Evolutionary conservation across 2,113 vertebrate genomes (phyloP), one percentile per base, ranked within the genome.

Genomic region (Nibea coibor): DNA sequence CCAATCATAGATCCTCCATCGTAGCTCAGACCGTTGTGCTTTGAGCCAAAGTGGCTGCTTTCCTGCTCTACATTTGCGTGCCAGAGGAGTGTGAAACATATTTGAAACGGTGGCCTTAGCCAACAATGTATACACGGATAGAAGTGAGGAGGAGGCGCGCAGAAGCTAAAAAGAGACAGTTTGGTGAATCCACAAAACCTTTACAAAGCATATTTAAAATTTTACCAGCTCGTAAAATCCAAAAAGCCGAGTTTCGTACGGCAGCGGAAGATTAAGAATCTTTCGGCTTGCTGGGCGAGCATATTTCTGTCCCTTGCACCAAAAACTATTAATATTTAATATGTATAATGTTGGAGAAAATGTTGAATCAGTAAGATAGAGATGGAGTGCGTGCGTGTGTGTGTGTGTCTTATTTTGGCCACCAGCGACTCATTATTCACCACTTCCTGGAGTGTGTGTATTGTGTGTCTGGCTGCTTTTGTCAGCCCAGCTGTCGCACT

Each of bases 401-500:
- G 73, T 56, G 31, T 57, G 75, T 70, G 54, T 47, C 58, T 67
- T 26, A 76, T 73, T 75, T 10, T 77, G 72, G 76, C 12, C 74
- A 82, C 59, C 24, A 22, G 54, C 87, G 85, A 78, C 75, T 91
- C 85, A 87, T 82, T 82, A 81, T 74, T 82, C 68, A 69, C 63
- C 56, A 70, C 83, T 74, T 89, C 82, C 82, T 79, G 66, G 57
- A 43, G 48, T 61, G 22, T 75, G 69, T 65, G 19, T 71, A 24
- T 53, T 74, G 59, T 75, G 68, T 74, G 48, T 72, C 15, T 82
- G 71, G 61, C 72, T 87, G 54, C 76, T 69, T 78, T 82, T 78
- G 86, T 89, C 80, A 31, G 71, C 81, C 83, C 90, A 92, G 91
- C 88, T 92, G 90, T 89, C 68, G 16, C 47, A 14, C 62, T 89